Evolutionary conservation across 2,113 vertebrate species (phyloP), one percentile per base, ranked within the genome.

Genomic region (Hippolais icterina): DNA sequence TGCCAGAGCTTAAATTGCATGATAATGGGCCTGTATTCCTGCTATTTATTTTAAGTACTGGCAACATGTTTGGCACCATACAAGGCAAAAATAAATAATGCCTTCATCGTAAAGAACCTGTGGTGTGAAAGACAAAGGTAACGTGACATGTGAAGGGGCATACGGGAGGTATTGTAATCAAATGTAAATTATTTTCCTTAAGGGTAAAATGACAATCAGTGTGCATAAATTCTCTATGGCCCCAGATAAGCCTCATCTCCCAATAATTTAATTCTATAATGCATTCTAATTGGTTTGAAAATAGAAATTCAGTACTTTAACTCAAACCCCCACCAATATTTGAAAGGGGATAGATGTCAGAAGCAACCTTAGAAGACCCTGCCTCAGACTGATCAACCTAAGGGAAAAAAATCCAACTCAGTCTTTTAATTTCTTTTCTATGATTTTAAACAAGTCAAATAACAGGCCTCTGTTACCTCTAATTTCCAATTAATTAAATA

Each of bases 21-120:
- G 90, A 87, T 95, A 95, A 96, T 93, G 53, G 92, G 60, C 44
- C 44, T 87, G 72, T 90, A 87, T 97, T 94, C 70, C 71, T 77
- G 92, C 90, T 96, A 83, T 94, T 94, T 97, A 92, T 94, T 96
- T 93, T 94, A 95, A 96, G 82, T 94, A 60, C 52, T 2, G 1
- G 50, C 87, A 76, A 88, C 21, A 35, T 91, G 56, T 87, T 94
- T 93, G 76, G 64, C 82, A 94, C 17, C 39, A 37, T n/a, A 65
- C 47, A 88, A 93, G 46, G 61, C 64, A 95, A 66, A 83, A 87
- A 50, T 92, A 75, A 83, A 81, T 71, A 93, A 90, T 60, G 27
- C 72, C 47, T 86, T 93, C 23, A 64, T 77, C 68, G 23, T 68
- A 46, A 77, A 90, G 90, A 89, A 60, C 56, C 71, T 86, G 37